Evolutionary conservation across 2,888 invertebrate genomes (phyloP), one percentile per base, ranked within the genome.

Genomic region (Schrankia costaestrigalis): DNA sequence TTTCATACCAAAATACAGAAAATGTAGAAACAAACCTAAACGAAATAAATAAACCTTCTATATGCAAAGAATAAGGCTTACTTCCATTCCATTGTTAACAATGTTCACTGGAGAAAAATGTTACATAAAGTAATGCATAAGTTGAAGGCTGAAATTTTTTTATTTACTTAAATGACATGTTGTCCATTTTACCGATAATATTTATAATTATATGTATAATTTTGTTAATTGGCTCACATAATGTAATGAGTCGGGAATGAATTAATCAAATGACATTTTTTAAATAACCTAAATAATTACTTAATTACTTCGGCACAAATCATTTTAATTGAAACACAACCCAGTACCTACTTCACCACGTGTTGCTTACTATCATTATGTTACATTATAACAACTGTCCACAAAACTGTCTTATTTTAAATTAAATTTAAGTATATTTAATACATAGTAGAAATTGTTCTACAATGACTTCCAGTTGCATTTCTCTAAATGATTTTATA

Each of bases 61-160:
- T 47, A 34, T 51, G 61, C 54, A 54, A 46, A 39, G 7, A 50
- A 41, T 27, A 54, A 60, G 46, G 49, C 52, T 57, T 46, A 48
- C 50, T 49, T 58, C 59, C 52, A 62, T 60, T 66, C 52, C 53
- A 57, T 58, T 63, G 46, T 40, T 31, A 46, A 43, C 53, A 62
- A 56, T 55, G 52, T 51, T 53, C 47, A 56, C 47, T 45, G 41
- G 49, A 49, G 46, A 56, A 52, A 48, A 31, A 49, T 56, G 45
- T 45, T 55, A 51, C 52, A 56, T 48, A 56, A 59, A 57, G 45
- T 63, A 56, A 50, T 60, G 56, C 55, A 51, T 55, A 48, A 55
- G 48, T 54, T 53, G 56, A 69, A 69, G 64, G 67, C 66, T 71
- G 70, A 66, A 51, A 50, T 56, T 49, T 58, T 51, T 50, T 58